phyloP scores from a whole-genome alignment of 2,113 vertebrate species.

The Microcebus jonahi region DNA sequence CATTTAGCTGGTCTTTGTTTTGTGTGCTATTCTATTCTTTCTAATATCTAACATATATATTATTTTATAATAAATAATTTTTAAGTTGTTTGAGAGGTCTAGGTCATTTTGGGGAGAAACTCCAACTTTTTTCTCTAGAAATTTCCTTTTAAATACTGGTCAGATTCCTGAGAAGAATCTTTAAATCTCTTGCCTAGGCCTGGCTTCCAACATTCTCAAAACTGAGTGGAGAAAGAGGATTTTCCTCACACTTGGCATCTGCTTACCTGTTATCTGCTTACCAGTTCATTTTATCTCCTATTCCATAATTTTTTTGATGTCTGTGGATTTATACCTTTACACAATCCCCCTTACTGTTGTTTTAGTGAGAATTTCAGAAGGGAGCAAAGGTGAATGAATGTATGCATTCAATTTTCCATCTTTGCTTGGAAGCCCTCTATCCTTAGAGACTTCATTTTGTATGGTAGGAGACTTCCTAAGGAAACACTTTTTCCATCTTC shows the following conservation, averaged over 20 bases:
- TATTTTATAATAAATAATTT: background rate
- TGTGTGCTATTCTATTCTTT: background rate
- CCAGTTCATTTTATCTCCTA: background rate
- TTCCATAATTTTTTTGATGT: background rate
- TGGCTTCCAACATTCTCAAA: background rate
- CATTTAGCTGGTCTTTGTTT: background rate
- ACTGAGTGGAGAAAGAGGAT: background rate
- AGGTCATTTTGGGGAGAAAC: background rate
- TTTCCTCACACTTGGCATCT: background rate
- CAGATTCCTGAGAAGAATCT: background rate
- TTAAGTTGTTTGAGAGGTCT: background rate
- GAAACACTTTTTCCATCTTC: background rate
- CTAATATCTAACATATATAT: background rate
- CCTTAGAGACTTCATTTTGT: background rate
- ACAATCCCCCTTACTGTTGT: background rate
- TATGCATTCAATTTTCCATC: background rate
- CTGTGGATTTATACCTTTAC: background rate
- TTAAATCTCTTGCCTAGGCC: background rate
- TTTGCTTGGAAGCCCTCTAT: constrained; percentile 8
- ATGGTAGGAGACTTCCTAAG: background rate
- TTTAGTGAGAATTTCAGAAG: background rate
- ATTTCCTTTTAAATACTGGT: background rate
- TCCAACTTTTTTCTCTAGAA: background rate
- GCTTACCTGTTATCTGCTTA: background rate
- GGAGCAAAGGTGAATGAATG: background rate